Base-by-base conservation (phyloP, 2,113 vertebrate genomes). In the Rhinoderma darwinii region DNA sequence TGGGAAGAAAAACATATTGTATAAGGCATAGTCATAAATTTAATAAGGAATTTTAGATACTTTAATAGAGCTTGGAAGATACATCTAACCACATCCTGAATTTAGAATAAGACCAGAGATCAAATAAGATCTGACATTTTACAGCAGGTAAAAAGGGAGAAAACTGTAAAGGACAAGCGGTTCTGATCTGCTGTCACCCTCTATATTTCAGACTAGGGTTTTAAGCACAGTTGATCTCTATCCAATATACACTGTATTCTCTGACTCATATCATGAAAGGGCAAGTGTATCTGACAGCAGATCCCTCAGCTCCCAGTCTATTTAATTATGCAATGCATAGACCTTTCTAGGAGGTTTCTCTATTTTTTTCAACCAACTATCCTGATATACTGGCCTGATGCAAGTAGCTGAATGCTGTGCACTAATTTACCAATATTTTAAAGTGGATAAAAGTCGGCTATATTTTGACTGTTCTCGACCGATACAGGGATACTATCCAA, bases 101-200 rank as follows among this genome's bases (percentile, higher is more conserved):
- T 79, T 79, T 79, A 61, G 4, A 80, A 27, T 41, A 61, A 59
- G 5, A n/a, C 5, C 11, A 3, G 35, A 61, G 78, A 61, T 80
- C 54, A 80, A 79, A 39, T 39, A 39, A 56, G 32, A 18, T 59
- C 54, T 61, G 51, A 61, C 78, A 61, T 59, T 80, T 80, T 80
- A 54, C 51, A 61, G 12, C 37, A 27, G 51, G 35, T 14, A 15
- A 22, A 25, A 80, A 41, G 22, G 25, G 35, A 15, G 50, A 61
- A 61, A 56, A 61, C 54, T 25, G 51, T 25, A 17, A 17, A 54
- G 35, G 10, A 80, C 54, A 80, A 61, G 54, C 37, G 9, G 18
- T 27, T 61, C 22, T 59, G 50, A 80, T 61, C 32, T 61, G 51
- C 54, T 80, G 54, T 61, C 78, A 80, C 54, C 25, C n/a, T 50